Conservation (phyloP, 2,797 vertebrate species). For the Lacerta bilineata region DNA sequence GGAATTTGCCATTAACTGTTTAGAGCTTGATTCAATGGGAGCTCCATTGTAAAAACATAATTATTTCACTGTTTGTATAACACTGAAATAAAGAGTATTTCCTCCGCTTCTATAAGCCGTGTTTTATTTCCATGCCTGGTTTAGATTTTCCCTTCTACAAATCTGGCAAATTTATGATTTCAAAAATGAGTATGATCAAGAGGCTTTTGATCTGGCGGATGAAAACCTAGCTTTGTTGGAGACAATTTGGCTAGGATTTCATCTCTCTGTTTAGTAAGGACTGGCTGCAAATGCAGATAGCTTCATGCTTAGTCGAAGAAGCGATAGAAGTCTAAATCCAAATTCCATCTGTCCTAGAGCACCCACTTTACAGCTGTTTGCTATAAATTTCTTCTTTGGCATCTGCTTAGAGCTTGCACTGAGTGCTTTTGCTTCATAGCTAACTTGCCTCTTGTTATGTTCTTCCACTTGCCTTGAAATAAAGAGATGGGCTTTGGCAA, state of each 20-base stretch:
- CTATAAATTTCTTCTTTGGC: constrained; percentile 44
- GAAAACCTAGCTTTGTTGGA: constrained; percentile 16
- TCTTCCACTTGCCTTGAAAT: constrained; percentile 47
- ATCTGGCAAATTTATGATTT: constrained; percentile 68
- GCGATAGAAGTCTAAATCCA: constrained; percentile 43
- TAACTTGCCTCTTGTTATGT: neutral
- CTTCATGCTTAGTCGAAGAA: constrained; percentile 80
- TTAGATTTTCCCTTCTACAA: constrained; percentile 73
- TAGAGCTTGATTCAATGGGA: constrained; percentile 33
- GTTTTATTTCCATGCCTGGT: constrained; percentile 84
- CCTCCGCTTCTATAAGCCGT: constrained; percentile 2
- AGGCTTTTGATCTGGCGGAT: constrained; percentile 55
- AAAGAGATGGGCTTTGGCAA: constrained; percentile 42
- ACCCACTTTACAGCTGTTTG: constrained; percentile 42
- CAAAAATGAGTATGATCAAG: constrained; percentile 55
- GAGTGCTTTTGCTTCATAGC: neutral
- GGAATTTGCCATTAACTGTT: constrained; percentile 14
- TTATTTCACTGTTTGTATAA: constrained; percentile 14
- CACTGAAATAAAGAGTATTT: constrained; percentile 41
- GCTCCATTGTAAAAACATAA: constrained; percentile 43
- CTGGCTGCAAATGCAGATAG: constrained; percentile 67
- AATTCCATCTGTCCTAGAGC: constrained; percentile 23
- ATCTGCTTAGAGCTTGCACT: neutral
- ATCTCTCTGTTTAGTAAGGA: constrained; percentile 41
- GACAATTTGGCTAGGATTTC: constrained; percentile 15